Evolutionary conservation across 2,888 invertebrate genomes (phyloP), one percentile per base, ranked within the genome.

Genomic region (Holacanthella duospinosa): DNA sequence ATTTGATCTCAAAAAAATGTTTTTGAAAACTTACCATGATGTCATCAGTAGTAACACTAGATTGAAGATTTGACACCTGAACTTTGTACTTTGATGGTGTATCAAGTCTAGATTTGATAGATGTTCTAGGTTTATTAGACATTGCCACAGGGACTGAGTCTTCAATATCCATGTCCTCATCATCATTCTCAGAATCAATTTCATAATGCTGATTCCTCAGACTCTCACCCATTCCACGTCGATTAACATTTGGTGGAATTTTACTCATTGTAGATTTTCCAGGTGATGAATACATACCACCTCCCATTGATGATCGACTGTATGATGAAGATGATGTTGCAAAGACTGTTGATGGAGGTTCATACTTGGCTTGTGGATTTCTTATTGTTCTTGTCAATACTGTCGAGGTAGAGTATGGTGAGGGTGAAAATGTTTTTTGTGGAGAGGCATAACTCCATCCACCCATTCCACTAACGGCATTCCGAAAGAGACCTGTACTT

Each of bases 31-130:
- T 77, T 79, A 89, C 89, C 79, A 91, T 85, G 71, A 95, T 91
- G 77, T 95, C 94, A 74, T 89, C 88, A 72, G 89, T 88, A 19
- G 92, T 90, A 2, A 94, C 94, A 69, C 87, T 85, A 27, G 83
- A 81, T 74, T 92, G 88, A 67, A 95, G 82, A 80, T 94, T 95
- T 70, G 93, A 91, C 1, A 95, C 92, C 61, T 92, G 85, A 75
- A 94, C 89, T 74, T 92, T 83, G 77, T 86, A 91, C 55, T 93
- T 67, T 60, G 66, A 65, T 59, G 65, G 68, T 21, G 65, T 63
- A 48, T 65, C 67, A 19, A 67, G 61, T 53, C 68, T 54, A 53
- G 60, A 66, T 68, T 59, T 66, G 64, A 61, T 68, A 70, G 62
- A 70, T 65, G 26, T 66, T 48, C 48, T 9, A 4, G 4, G 48